Evolutionary conservation across 2,797 vertebrate species (phyloP), one percentile per base, ranked within the genome.

Genomic region (Artibeus jamaicensis): DNA sequence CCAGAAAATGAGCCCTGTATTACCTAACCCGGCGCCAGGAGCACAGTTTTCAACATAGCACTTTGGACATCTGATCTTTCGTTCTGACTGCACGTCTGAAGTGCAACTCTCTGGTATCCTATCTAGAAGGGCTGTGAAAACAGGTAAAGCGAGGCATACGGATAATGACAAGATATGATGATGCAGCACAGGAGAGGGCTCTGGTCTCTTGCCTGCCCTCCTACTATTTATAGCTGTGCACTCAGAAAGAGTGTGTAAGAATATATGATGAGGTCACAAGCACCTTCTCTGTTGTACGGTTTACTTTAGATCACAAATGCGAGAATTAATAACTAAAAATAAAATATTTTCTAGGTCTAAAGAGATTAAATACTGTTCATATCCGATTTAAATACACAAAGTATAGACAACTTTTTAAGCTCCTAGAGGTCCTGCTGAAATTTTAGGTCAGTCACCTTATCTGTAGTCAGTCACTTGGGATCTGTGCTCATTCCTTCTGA

Each of bases 171-270:
- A n/a, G 73, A 46, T 68, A 86, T 9, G 70, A 91, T 19, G 70
- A 90, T 55, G 48, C 91, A 79, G 83, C 74, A 74, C 26, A 39
- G 9, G 76, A 85, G 5, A 95, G 46, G 85, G 92, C 19, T 53
- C 46, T 16, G 59, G 50, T 26, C 67, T 62, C 71, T 34, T 87
- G 92, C 55, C 62, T 95, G 44, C 22, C 16, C 24, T 21, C 55
- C 89, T 26, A 44, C 89, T 97, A 96, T 96, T 92, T 92, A 95
- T 81, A 96, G 79, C 29, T 65, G n/a, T 44, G 78, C 26, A 26
- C 65, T 96, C 91, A 91, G 22, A 86, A 76, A 76, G 24, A 73
- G 70, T 32, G 81, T 92, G 48, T 84, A 96, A 92, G 57, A 94
- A 94, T 57, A 83, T 4, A 77, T 11, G 59, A 85, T 89, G 91